Percentiles rank a stretch among this genome's conserved stretches.
These are phyloP conservation scores for Teleogryllus occipitalis DNA, from an alignment of 1,140 invertebrate species.

Conservation along the genomic window DNA sequence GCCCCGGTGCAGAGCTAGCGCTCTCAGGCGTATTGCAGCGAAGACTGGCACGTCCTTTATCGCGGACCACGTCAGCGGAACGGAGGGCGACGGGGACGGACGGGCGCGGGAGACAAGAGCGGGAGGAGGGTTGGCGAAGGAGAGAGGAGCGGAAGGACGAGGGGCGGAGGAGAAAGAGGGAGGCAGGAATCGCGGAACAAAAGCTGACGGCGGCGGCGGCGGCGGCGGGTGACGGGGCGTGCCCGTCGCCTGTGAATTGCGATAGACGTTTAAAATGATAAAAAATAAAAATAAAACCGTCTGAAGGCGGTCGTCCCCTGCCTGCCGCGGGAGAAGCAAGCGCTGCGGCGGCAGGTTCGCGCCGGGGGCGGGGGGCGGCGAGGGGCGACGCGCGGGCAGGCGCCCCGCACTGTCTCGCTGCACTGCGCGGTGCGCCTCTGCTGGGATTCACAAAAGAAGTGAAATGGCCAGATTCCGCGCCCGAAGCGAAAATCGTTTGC, in stretches of 20 bases:
- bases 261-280: conserved; percentile 5
- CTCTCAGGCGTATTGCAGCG: not conserved
- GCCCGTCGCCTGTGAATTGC: not conserved
- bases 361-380: no score
- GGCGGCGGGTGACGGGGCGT: no score
- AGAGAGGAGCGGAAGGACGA: not conserved
- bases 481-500: no score
- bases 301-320: not conserved
- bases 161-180: not conserved
- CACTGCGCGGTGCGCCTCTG: no score
- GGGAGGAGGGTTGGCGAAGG: not conserved
- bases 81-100: not conserved
- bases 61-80: not conserved
- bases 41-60: not conserved
- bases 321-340: not conserved
- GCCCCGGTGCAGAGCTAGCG: no score
- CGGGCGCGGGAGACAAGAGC: not conserved
- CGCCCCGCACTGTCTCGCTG: no score
- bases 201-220: not conserved
- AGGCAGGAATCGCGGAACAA: not conserved
- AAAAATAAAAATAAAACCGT: not conserved
- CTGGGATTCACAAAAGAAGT: no score
- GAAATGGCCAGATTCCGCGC: no score
- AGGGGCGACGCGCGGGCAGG: no score
- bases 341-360: not conserved